Base-by-base conservation (phyloP, 2,888 invertebrate genomes). In the Poecilobothrus nobilitatus region DNA sequence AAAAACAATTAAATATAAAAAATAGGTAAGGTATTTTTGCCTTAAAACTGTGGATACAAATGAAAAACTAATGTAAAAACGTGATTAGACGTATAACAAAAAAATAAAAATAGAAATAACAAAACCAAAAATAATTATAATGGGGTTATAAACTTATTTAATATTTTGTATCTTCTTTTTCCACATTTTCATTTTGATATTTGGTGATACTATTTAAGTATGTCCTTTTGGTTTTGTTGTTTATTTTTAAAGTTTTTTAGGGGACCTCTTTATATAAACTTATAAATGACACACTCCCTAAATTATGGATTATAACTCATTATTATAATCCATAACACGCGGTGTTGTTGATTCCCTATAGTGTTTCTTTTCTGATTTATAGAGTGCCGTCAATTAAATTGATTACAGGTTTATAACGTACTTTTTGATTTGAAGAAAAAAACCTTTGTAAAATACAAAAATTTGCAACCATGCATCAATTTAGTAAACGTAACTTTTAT, bases 231-330 rank as follows among this genome's bases (percentile, higher is more conserved):
- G 1, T 53, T 18, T 18, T 12, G 12, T 12, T 41, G 15, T 41
- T 41, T 53, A 53, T 18, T 53, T 53, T 18, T 53, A n/a, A 18
- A 6, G 15, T 53, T 53, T 15, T 53, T 53, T 53, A 53, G 53
- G n/a, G 18, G n/a, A 18, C 15, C 18, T 53, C 18, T 53, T 53
- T 53, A 53, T n/a, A 53, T 2, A 53, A 53, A 53, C 53, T 18
- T 53, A 53, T 53, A 53, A 53, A 53, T 53, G 53, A n/a, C 63
- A 63, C 63, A 33, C 63, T 63, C 63, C 63, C 27, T 15, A 27
- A 63, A 63, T 27, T 27, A 33, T 33, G 63, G 63, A 63, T 63
- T 63, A 27, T 63, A 53, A 53, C 6, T 53, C 53, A 27, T 53
- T 53, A 27, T 53, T 53, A 18, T 53, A 53, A 53, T 53, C 53